These are phyloP conservation scores for Scartelaos histophorus DNA, from an alignment of 2,113 vertebrate species.

Conservation along the genomic window DNA sequence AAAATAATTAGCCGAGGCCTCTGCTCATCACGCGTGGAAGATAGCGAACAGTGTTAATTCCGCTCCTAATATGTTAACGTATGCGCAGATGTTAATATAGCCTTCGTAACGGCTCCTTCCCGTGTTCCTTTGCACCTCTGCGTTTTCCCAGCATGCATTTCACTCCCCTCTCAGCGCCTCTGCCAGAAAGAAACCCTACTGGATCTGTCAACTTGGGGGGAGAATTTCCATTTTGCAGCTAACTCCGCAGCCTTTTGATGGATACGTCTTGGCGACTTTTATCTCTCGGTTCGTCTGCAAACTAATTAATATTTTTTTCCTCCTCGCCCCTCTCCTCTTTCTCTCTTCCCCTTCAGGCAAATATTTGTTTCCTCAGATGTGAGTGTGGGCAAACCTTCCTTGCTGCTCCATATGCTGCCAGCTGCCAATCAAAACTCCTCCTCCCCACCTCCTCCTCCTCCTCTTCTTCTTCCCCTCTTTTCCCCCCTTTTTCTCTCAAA, in stretches of 20 bases:
- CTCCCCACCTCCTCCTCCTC: no score
- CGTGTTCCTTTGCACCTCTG: slow-evolving; percentile 54
- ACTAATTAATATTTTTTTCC: slow-evolving; percentile 92
- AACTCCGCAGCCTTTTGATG: slow-evolving; percentile 90
- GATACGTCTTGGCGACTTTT: slow-evolving; percentile 91
- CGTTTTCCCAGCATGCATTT: slow-evolving; percentile 46
- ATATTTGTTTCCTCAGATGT: slow-evolving; percentile 97
- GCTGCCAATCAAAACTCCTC: slow-evolving; percentile 88
- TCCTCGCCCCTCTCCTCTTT: slow-evolving; percentile 65
- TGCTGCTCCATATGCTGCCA: slow-evolving; percentile 90
- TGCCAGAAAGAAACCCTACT: slow-evolving; percentile 76
- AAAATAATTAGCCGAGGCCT: slow-evolving; percentile 86
- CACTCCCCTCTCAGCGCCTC: slow-evolving; percentile 81
- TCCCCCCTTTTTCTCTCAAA: slow-evolving; percentile 46
- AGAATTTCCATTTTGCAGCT: slow-evolving; percentile 93
- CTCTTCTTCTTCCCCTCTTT: slow-evolving; percentile 49
- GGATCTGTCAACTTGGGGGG: slow-evolving; percentile 88
- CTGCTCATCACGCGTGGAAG: slow-evolving; percentile 86
- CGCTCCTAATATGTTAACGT: slow-evolving; percentile 85
- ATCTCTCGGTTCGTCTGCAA: slow-evolving; percentile 90
- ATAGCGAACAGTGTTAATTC: slow-evolving; percentile 87
- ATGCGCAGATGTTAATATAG: slow-evolving; percentile 90
- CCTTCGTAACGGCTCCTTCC: slow-evolving; percentile 51
- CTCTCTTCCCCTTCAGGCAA: slow-evolving; percentile 85
- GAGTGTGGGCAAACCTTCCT: slow-evolving; percentile 91